phyloP scores from a whole-genome alignment of 2,888 invertebrate species.

The Agonum fuliginosum region DNA sequence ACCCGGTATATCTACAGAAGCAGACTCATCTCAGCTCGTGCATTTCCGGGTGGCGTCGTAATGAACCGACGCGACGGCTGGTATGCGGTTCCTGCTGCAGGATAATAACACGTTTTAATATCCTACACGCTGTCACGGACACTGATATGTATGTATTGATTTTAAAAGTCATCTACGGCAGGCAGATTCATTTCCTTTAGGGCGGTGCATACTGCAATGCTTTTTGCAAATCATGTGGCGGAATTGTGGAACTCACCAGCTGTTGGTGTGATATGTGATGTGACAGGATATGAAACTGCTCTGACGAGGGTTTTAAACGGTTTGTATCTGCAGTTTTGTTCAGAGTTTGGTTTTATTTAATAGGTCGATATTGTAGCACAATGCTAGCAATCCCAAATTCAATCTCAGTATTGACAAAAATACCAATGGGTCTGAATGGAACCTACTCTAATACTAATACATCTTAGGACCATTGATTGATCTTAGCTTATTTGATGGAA shows the following conservation, averaged over 20 bases:
- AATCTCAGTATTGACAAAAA: too few relatives aligned
- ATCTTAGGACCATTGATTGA: too few relatives aligned
- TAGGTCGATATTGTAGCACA: too few relatives aligned
- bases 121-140: conserved; percentile 44
- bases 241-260: neutral
- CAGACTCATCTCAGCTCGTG: neutral
- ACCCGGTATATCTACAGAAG: neutral
- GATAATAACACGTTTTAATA: conserved; percentile 49
- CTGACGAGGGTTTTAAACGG: neutral
- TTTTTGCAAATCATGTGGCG: neutral
- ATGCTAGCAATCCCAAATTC: too few relatives aligned
- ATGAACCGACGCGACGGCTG: conserved; percentile 34
- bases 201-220: neutral
- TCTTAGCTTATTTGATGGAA: too few relatives aligned
- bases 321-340: too few relatives aligned
- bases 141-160: conserved; percentile 42
- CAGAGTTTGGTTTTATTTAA: too few relatives aligned
- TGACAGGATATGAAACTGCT: neutral
- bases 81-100: conserved; percentile 39
- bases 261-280: neutral
- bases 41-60: neutral
- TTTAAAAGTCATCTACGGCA: conserved; percentile 41
- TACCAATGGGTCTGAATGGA: too few relatives aligned
- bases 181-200: conserved; percentile 34
- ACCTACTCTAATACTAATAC: too few relatives aligned